Evolutionary conservation across 2,888 invertebrate species (phyloP).

Genomic region (Mythimna albipuncta): DNA sequence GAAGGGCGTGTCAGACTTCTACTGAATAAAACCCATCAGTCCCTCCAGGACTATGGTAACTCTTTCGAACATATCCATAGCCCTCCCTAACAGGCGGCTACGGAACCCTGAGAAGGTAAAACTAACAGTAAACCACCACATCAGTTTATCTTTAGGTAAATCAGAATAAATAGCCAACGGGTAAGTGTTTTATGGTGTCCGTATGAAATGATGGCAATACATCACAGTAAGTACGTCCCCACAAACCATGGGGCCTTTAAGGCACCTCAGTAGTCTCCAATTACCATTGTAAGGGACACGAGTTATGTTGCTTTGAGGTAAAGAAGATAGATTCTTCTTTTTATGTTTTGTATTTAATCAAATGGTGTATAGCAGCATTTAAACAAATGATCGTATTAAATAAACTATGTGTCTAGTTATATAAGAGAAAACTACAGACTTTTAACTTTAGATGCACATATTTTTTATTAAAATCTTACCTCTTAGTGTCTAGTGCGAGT

Average conservation of each 20-base stretch:
- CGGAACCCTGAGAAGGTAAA: background rate
- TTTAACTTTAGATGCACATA: no score
- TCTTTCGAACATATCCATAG: no score
- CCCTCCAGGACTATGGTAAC: no score
- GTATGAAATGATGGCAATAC: constrained; percentile 44
- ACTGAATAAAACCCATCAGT: no score
- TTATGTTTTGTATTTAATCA: background rate
- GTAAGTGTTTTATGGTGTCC: constrained; percentile 56
- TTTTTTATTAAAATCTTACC: no score
- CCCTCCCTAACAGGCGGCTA: no score
- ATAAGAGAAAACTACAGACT: background rate
- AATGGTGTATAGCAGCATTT: background rate
- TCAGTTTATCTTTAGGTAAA: constrained; percentile 50
- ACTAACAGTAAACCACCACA: constrained; percentile 36
- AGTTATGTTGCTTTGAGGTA: constrained; percentile 30
- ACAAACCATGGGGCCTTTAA: constrained; percentile 34
- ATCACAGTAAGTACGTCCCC: constrained; percentile 41
- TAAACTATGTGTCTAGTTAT: background rate
- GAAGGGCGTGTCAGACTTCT: no score
- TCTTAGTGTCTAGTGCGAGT: background rate
- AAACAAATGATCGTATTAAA: background rate
- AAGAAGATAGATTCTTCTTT: background rate
- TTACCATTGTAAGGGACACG: constrained; percentile 33
- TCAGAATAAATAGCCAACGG: constrained; percentile 48
- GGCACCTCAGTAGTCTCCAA: constrained; percentile 35